Evolutionary conservation across 2,888 invertebrate genomes (phyloP).

Genomic region (Ochropleura plecta): DNA sequence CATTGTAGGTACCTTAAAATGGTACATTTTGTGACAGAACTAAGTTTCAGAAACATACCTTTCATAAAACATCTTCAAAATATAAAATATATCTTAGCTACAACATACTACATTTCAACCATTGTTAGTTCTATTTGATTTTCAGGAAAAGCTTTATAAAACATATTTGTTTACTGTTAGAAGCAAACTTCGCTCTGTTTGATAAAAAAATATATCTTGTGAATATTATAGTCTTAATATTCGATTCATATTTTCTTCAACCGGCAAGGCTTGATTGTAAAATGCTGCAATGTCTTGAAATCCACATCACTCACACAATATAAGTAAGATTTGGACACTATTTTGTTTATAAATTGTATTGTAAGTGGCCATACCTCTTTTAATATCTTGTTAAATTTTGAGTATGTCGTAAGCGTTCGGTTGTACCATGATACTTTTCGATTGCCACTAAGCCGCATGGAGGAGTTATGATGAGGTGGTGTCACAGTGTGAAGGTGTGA

Average conservation of each 20-base stretch:
- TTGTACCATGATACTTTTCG: constrained; percentile 2
- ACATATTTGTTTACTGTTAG: constrained; percentile 32
- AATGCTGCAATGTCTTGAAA: constrained; percentile 4
- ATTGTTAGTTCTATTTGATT: constrained; percentile 6
- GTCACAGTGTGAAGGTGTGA: background rate
- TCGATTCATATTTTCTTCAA: constrained; percentile 26
- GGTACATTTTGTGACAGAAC: constrained; percentile 39
- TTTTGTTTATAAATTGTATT: background rate
- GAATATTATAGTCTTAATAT: constrained; percentile 20
- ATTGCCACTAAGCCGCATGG: background rate
- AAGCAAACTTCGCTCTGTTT: constrained; percentile 23
- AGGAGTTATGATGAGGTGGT: constrained; percentile 13
- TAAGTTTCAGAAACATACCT: constrained; percentile 10
- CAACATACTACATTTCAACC: constrained; percentile 1
- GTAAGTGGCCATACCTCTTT: constrained; percentile 4
- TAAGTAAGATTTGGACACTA: constrained; percentile 2
- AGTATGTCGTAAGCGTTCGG: constrained; percentile 8
- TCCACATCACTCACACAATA: background rate
- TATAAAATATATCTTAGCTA: constrained; percentile 25
- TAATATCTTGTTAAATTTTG: constrained; percentile 5
- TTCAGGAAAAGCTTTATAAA: constrained; percentile 36
- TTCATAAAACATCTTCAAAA: background rate
- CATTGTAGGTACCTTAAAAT: constrained; percentile 40
- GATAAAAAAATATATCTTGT: constrained; percentile 41
- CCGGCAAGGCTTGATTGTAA: constrained; percentile 6